Percentiles rank a stretch among this genome's conserved stretches.
phyloP scores from a whole-genome alignment of 2,888 invertebrate genomes.

The Oconnorella tubifera region DNA sequence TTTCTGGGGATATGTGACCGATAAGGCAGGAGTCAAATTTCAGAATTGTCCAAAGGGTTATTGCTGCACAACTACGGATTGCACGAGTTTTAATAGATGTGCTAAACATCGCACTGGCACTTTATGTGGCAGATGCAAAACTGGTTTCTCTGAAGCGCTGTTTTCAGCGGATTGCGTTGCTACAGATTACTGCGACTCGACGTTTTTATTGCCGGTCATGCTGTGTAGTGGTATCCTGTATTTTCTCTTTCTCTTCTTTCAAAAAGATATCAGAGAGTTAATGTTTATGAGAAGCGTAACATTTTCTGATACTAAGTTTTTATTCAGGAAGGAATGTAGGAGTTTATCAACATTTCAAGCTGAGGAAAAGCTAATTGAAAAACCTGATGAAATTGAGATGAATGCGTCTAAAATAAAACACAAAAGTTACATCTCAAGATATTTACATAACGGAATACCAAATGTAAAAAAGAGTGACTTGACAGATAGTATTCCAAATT shows the following conservation, averaged over 20 bases:
- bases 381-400: too few relatives aligned
- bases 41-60: conserved; percentile 37
- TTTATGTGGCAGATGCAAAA: conserved; percentile 29
- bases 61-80: conserved; percentile 24
- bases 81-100: background rate
- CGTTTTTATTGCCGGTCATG: conserved; percentile 32
- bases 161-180: conserved; percentile 34
- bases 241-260: conserved; percentile 34
- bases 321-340: too few relatives aligned
- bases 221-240: conserved; percentile 30
- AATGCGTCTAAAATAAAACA: too few relatives aligned
- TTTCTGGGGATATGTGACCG: conserved; percentile 37
- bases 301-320: too few relatives aligned
- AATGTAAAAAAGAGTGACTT: too few relatives aligned
- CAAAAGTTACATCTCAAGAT: too few relatives aligned
- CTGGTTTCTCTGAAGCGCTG: conserved; percentile 33
- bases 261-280: conserved; percentile 37
- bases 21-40: conserved; percentile 27
- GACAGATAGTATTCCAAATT: too few relatives aligned
- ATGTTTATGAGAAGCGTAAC: too few relatives aligned
- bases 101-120: conserved; percentile 21
- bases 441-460: too few relatives aligned
- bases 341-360: too few relatives aligned
- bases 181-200: conserved; percentile 29
- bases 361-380: too few relatives aligned